Percentiles rank a stretch among this genome's conserved stretches.
Conservation (phyloP, 2,888 invertebrate species). For the Capitulum mitella region DNA sequence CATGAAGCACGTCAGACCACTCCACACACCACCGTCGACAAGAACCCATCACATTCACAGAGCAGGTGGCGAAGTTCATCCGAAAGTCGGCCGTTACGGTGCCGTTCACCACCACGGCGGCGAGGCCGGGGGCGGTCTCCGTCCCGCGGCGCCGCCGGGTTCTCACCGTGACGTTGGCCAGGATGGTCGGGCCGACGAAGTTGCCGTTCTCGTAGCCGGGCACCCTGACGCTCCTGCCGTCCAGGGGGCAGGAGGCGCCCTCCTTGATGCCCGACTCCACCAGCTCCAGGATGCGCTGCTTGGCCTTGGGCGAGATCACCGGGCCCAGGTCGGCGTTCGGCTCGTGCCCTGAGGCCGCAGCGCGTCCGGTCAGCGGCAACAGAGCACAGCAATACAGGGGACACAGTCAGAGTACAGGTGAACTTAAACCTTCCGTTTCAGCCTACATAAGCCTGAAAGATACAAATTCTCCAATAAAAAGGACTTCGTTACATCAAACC, state of each 20-base stretch:
- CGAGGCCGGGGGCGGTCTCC: not conserved
- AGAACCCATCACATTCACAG: too few relatives aligned
- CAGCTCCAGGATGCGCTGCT: conserved; percentile 66
- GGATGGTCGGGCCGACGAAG: conserved; percentile 93
- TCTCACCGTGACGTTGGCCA: conserved; percentile 67
- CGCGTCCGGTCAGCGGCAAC: not conserved
- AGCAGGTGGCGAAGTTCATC: too few relatives aligned
- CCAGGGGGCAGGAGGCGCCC: conserved; percentile 80
- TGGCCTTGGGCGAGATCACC: conserved; percentile 86
- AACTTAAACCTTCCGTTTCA: too few relatives aligned
- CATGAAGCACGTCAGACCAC: too few relatives aligned
- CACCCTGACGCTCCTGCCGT: conserved; percentile 76
- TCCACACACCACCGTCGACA: too few relatives aligned
- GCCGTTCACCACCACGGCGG: too few relatives aligned
- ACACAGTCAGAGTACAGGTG: conserved; percentile 89
- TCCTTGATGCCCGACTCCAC: conserved; percentile 75
- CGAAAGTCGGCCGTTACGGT: too few relatives aligned
- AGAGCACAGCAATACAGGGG: conserved; percentile 63
- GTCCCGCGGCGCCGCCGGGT: not conserved
- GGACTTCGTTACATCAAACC: too few relatives aligned
- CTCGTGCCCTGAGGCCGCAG: conserved; percentile 41
- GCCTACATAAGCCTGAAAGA: too few relatives aligned
- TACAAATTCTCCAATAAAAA: too few relatives aligned
- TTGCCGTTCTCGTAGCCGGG: conserved; percentile 91
- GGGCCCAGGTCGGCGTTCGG: conserved; percentile 60